phyloP scores from a whole-genome alignment of 1,140 invertebrate genomes.

The Wasmannia auropunctata region DNA sequence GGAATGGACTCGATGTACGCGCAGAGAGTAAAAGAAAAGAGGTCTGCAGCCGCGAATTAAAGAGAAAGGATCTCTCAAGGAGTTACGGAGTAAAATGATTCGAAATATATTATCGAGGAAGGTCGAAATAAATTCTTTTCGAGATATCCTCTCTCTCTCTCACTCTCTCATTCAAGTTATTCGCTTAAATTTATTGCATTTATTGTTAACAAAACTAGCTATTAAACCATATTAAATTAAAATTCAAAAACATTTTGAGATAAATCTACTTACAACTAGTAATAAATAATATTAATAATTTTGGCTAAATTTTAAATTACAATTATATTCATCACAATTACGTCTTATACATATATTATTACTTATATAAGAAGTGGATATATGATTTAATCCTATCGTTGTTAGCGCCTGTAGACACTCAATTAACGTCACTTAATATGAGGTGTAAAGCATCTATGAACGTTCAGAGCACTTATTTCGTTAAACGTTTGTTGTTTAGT shows the following conservation, averaged over 20 bases:
- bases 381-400: too few species aligned
- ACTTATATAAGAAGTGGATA: background rate
- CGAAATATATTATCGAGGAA: background rate
- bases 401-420: too few species aligned
- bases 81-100: conserved; percentile 7
- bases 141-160: background rate
- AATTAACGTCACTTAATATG: too few species aligned
- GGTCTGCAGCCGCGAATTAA: conserved; percentile 16
- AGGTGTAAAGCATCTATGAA: too few species aligned
- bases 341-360: background rate
- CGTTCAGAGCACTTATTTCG: too few species aligned
- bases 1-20: background rate
- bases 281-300: too few species aligned
- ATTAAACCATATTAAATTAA: background rate
- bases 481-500: too few species aligned
- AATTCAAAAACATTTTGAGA: background rate
- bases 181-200: background rate
- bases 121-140: background rate
- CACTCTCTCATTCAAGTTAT: background rate
- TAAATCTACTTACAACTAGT: background rate
- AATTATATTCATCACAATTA: background rate
- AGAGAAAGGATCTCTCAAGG: conserved; percentile 29
- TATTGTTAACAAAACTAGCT: background rate
- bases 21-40: conserved; percentile 10
- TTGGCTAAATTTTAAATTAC: background rate